phyloP scores from a whole-genome alignment of 2,888 invertebrate species.

The Xiphydria camelus region DNA sequence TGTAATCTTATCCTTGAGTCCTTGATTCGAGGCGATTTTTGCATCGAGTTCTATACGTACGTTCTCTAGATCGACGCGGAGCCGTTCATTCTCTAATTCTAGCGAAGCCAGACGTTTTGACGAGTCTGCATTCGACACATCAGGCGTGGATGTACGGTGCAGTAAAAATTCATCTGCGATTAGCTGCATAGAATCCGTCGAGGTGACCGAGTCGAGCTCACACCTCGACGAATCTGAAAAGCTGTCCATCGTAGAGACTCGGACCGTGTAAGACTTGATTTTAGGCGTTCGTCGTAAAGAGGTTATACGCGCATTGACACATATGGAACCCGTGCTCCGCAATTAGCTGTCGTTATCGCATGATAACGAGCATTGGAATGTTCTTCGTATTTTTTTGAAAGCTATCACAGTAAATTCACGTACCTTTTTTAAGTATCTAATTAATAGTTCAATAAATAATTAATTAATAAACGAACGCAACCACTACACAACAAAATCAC shows the following conservation, averaged over 20 bases:
- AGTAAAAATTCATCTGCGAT: slow-evolving; percentile 38
- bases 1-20: slow-evolving; percentile 41
- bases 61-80: slow-evolving; percentile 39
- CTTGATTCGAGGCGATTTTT: slow-evolving; percentile 42
- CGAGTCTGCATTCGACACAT: slow-evolving; percentile 37
- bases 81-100: slow-evolving; percentile 43
- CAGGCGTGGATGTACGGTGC: slow-evolving; percentile 35
- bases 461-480: too few species aligned
- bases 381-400: too few species aligned
- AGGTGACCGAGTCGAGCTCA: slow-evolving; percentile 39
- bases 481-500: too few species aligned
- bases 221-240: slow-evolving; percentile 40
- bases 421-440: too few species aligned
- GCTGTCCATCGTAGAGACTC: slow-evolving; percentile 38
- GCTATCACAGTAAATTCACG: too few species aligned
- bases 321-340: too few species aligned
- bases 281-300: too few species aligned
- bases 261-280: too few species aligned
- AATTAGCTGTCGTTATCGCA: too few species aligned
- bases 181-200: slow-evolving; percentile 38
- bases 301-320: too few species aligned
- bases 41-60: slow-evolving; percentile 40
- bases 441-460: too few species aligned
- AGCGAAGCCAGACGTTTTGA: slow-evolving; percentile 34
- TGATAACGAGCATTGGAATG: too few species aligned